phyloP scores from a whole-genome alignment of 2,888 invertebrate species.

The Rhimphoctona megacephalus region DNA sequence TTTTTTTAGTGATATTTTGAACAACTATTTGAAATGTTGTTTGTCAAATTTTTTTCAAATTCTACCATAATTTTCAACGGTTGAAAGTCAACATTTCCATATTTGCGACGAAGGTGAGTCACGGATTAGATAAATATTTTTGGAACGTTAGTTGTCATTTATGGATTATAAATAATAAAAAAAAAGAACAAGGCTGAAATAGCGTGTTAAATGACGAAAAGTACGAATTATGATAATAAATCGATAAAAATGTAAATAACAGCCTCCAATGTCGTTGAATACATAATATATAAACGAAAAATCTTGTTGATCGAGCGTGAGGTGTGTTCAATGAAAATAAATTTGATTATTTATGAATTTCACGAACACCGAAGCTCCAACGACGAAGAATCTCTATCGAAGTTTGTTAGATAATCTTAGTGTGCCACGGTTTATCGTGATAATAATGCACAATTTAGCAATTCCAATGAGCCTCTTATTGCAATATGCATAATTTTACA shows the following conservation, averaged over 20 bases:
- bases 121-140: background rate
- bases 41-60: no score
- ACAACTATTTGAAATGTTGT: background rate
- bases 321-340: conserved; percentile 18
- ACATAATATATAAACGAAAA: conserved; percentile 37
- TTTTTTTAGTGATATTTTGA: background rate
- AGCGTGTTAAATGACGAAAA: conserved; percentile 18
- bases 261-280: conserved; percentile 20
- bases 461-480: conserved; percentile 46
- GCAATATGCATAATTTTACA: conserved; percentile 12
- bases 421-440: conserved; percentile 11
- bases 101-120: background rate
- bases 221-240: conserved; percentile 20
- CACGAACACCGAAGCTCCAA: background rate
- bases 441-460: conserved; percentile 42
- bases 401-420: conserved; percentile 30
- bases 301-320: conserved; percentile 1
- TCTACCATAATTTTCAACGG: background rate
- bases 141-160: background rate
- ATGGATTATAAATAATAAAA: background rate
- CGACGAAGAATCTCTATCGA: background rate
- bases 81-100: background rate
- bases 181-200: background rate
- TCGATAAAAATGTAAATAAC: conserved; percentile 27
- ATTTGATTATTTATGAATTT: conserved; percentile 53